phyloP scores from a whole-genome alignment of 2,113 vertebrate genomes.

The Martes martes region DNA sequence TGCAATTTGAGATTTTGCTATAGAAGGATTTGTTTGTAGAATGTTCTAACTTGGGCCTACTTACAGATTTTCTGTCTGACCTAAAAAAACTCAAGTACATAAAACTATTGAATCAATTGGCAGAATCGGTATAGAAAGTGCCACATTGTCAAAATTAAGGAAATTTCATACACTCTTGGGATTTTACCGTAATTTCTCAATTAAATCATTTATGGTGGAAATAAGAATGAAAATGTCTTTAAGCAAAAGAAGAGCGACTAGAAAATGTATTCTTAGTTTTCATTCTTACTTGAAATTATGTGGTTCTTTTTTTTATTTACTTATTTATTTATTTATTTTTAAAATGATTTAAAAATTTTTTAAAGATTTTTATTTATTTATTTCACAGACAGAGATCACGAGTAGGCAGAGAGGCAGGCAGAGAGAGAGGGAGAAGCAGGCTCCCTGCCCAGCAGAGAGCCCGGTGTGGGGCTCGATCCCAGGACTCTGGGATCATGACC shows the following conservation, averaged over 20 bases:
- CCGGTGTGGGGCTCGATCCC: no score
- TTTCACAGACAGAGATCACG: no score
- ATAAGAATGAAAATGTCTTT: not conserved
- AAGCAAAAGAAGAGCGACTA: not conserved
- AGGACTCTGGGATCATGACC: no score
- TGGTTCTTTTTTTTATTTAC: no score
- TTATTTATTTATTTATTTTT: no score
- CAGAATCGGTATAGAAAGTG: not conserved
- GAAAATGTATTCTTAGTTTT: not conserved
- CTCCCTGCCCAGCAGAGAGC: no score
- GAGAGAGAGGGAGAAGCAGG: no score
- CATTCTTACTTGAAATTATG: not conserved
- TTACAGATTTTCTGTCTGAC: not conserved
- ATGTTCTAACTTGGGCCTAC: not conserved
- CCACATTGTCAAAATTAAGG: not conserved
- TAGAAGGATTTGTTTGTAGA: not conserved
- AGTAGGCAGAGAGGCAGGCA: no score
- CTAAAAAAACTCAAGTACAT: not conserved
- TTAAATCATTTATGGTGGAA: not conserved
- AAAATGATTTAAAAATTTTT: no score
- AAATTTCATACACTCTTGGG: not conserved
- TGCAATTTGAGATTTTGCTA: not conserved
- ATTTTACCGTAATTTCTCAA: not conserved
- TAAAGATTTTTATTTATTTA: no score
- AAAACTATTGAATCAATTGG: not conserved